These are phyloP conservation scores for Tortricodes alternella DNA, from an alignment of 2,888 invertebrate genomes.

Conservation along the genomic window DNA sequence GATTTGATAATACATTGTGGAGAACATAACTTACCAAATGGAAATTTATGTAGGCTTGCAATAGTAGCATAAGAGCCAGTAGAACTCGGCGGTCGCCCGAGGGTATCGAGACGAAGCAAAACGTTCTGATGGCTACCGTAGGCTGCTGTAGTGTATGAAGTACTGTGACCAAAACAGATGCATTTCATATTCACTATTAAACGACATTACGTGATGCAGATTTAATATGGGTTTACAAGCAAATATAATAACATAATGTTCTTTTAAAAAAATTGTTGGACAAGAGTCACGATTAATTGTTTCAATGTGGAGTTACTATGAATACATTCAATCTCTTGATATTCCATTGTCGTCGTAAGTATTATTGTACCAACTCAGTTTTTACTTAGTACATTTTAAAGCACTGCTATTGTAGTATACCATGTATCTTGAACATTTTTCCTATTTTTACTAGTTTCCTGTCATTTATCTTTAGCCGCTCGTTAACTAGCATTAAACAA, in stretches of 20 bases:
- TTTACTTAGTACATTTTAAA: too few species aligned
- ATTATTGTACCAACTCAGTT: too few species aligned
- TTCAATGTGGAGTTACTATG: too few species aligned
- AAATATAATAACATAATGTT: too few species aligned
- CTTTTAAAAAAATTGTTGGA: too few species aligned
- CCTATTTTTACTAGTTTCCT: background rate
- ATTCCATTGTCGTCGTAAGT: too few species aligned
- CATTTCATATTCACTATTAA: background rate
- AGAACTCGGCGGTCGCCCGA: slow-evolving; percentile 88
- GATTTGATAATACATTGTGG: background rate
- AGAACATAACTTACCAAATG: slow-evolving; percentile 66
- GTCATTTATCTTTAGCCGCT: slow-evolving; percentile 13
- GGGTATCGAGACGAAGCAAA: slow-evolving; percentile 88
- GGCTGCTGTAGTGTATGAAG: slow-evolving; percentile 89
- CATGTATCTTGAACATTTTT: background rate
- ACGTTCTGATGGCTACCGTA: slow-evolving; percentile 90
- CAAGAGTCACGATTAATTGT: too few species aligned
- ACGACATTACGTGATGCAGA: background rate
- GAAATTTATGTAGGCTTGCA: slow-evolving; percentile 90
- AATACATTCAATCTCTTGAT: too few species aligned
- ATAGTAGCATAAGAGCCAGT: slow-evolving; percentile 93
- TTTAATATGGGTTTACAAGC: too few species aligned
- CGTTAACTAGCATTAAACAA: slow-evolving; percentile 12
- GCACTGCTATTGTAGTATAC: too few species aligned
- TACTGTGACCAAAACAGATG: slow-evolving; percentile 72